Evolutionary conservation across 2,797 vertebrate species (phyloP).

Genomic region (Diplodus sargus): DNA sequence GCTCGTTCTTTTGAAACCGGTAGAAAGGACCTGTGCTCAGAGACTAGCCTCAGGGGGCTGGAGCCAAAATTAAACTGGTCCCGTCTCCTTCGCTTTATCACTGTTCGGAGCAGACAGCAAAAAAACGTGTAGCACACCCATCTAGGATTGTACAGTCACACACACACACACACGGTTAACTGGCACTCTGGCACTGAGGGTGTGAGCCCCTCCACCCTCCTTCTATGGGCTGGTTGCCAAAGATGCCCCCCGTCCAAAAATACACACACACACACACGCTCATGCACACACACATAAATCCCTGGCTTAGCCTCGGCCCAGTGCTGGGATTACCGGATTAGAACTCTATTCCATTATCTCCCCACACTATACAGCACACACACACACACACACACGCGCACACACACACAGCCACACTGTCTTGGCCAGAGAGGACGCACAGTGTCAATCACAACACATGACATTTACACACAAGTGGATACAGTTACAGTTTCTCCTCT

Average conservation of each 20-base stretch:
- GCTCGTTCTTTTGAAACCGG: constrained; percentile 72
- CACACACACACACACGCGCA: neutral
- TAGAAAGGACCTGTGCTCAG: constrained; percentile 70
- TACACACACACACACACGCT: constrained; percentile 41
- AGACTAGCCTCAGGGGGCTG: constrained; percentile 70
- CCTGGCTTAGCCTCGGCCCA: constrained; percentile 86
- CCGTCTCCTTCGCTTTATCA: constrained; percentile 71
- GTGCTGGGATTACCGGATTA: constrained; percentile 88
- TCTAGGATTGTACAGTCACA: constrained; percentile 54
- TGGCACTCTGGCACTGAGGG: constrained; percentile 60
- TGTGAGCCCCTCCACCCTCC: constrained; percentile 69
- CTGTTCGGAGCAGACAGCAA: constrained; percentile 63
- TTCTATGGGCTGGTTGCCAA: constrained; percentile 71
- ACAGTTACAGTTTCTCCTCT: constrained; percentile 45
- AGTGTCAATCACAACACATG: constrained; percentile 72
- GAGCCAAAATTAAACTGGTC: constrained; percentile 78
- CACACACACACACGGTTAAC: constrained; percentile 59
- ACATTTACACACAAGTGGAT: constrained; percentile 64
- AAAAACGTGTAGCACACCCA: constrained; percentile 53
- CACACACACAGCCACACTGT: constrained; percentile 41
- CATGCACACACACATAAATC: constrained; percentile 79
- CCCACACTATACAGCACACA: constrained; percentile 71
- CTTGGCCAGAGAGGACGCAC: constrained; percentile 60
- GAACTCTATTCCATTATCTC: constrained; percentile 88
- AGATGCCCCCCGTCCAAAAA: constrained; percentile 63